A percentile compares a stretch with the other conserved stretches of the same genome.
Evolutionary conservation across 1,140 invertebrate species (phyloP).

Genomic region (Macrotrachela quadricornifera): DNA sequence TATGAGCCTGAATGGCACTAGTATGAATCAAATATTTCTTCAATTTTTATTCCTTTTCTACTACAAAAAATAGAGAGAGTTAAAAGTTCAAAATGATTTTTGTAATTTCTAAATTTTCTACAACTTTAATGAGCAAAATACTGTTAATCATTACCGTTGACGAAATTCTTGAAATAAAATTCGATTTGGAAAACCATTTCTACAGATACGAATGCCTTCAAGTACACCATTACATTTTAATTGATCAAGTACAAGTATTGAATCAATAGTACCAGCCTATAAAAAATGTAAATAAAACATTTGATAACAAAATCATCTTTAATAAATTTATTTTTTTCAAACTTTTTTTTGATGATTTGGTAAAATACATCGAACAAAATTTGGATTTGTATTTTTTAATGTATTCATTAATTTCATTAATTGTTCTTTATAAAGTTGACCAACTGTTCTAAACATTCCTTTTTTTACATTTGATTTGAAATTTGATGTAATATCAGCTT

Average conservation of each 20-base stretch:
- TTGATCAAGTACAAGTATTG: constrained; percentile 80
- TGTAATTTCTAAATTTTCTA: too few species aligned
- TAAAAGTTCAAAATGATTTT: too few species aligned
- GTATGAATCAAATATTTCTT: too few species aligned
- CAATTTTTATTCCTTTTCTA: too few species aligned
- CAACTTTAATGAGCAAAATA: too few species aligned
- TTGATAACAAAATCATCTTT: too few species aligned
- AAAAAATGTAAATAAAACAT: too few species aligned
- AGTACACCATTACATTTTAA: constrained; percentile 92
- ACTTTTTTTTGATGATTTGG: constrained; percentile 81
- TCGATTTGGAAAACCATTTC: constrained; percentile 86
- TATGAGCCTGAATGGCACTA: too few species aligned
- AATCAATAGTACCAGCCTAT: constrained; percentile 87
- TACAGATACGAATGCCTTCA: constrained; percentile 94
- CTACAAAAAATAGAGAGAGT: too few species aligned
- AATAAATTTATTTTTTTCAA: too few species aligned
- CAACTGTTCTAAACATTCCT: constrained; percentile 76
- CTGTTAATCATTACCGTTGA: constrained; percentile 32
- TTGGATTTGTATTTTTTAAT: constrained; percentile 87
- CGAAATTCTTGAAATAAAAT: constrained; percentile 55
- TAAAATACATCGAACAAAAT: constrained; percentile 99
- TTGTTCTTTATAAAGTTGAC: constrained; percentile 95
- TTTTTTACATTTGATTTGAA: constrained; percentile 44
- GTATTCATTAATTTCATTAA: constrained; percentile 86
- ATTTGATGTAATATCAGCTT: constrained; percentile 70